Base-by-base conservation (phyloP, 2,797 vertebrate genomes). In the Pangasius krempfi region DNA sequence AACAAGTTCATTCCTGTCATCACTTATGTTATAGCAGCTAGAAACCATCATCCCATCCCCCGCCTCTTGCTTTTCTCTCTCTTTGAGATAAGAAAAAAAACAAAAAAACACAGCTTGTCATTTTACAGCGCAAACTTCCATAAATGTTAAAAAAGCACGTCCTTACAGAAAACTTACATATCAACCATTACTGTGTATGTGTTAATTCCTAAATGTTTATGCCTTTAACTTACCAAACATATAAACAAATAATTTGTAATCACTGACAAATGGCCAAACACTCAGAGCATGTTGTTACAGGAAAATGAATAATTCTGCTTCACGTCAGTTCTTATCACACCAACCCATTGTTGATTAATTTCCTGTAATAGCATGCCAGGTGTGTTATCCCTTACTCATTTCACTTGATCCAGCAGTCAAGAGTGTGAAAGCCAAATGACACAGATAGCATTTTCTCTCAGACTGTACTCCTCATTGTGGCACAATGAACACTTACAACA, bases 401-500 rank as follows among this genome's bases (percentile, higher is more conserved):
- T 18, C 3, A 68, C 66, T 68, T 5, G 25, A 64, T 2, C 27
- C 27, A n/a, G 27, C 10, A 68, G n/a, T 30, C 64, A 44, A 68
- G 13, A 16, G n/a, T 30, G n/a, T 30, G 64, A 68, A 30, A 68
- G 64, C 22, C 58, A 60, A 25, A n/a, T n/a, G 10, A 12, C 27
- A 10, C 62, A 64, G 62, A 27, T 33, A 30, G n/a, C 12, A 0
- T 70, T 33, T 18, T 33, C 72, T 47, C 82, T 50, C n/a, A 1
- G 6, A 47, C 22, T 75, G 72, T 20, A 12, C 33, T 70, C 22
- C 22, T 60, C 33, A 16, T 3, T 56, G 52, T 40, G 12, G n/a
- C 18, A n/a, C 22, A 68, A 83, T 16, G 47, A 75, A 52, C 47
- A 84, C 47, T 47, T 92, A 89, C 87, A 92, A 88, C 80, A 92